Base-by-base conservation (phyloP, 2,797 vertebrate species). In the Urophycis tenuis region DNA sequence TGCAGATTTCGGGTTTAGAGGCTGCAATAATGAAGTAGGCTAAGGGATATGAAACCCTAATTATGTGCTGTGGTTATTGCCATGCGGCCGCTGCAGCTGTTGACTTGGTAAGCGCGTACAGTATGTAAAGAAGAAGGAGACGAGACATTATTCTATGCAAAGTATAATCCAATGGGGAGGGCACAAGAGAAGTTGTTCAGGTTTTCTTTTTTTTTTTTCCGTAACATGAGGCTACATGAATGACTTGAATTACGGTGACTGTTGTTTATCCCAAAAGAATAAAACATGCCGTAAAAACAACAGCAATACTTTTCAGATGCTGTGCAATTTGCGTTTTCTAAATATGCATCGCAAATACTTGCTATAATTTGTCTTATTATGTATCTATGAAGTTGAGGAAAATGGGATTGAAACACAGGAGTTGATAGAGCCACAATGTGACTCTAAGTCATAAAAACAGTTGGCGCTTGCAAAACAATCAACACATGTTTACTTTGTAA, bases 21-120 rank as follows among this genome's bases (percentile, higher is more conserved):
- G 88, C 86, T 85, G 89, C 88, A 92, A 90, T 92, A 90, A 91
- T 82, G 71, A 85, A 83, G 77, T 81, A 88, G 89, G 85, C 88
- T 84, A 85, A 88, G 82, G 89, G 83, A 91, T 90, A 90, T 90
- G 85, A 89, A 88, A 89, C 86, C 82, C 84, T 89, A 91, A 92
- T 91, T 90, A 91, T 87, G 81, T 83, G 83, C 89, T 88, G 89
- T 92, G 88, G 88, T 90, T 89, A 91, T 90, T 90, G 86, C 90
- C 86, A 90, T 89, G 87, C 39, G 11, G 86, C 88, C 87, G 88
- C 89, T 84, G 85, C 82, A 87, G 81, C 83, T 87, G 81, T 82
- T 84, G 83, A 90, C 83, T 89, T 89, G 74, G 80, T 82, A 81
- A 85, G 88, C 86, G 75, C 3, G 10, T 29, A 29, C n/a, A n/a